Evolutionary conservation across 2,888 invertebrate species (phyloP), one percentile per base, ranked within the genome.

Genomic region (Oegoconia quadripuncta): DNA sequence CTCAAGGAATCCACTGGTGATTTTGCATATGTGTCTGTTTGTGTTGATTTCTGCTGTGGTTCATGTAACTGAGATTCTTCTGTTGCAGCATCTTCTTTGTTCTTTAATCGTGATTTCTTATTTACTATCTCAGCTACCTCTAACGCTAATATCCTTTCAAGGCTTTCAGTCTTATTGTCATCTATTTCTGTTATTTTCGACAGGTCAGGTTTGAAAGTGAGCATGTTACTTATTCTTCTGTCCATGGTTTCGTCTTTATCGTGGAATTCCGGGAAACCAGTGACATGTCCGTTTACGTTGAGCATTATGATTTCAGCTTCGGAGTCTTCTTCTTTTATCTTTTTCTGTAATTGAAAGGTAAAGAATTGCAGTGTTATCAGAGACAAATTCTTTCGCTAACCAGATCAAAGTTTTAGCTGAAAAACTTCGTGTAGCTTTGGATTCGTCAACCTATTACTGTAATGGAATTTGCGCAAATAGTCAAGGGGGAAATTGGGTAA

Each of bases 161-260:
- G 39, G 22, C 54, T 62, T n/a, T 70, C 67, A 37, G 55, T 48
- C 47, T 59, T 74, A 18, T 39, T 37, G 34, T 48, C 44, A 27
- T 48, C 65, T 28, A 44, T 42, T 60, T 79, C 72, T 0, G 60
- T 31, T 37, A 74, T 67, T 51, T 59, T 79, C 4, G 52, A 57
- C 4, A 74, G 46, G 20, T 77, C 79, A 18, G 79, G 73, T 53
- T 74, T 80, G 32, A 78, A 80, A 8, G 76, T 69, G 0, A 80
- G 55, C 79, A 84, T 83, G 42, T 80, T 79, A 42, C 67, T 81
- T 20, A 82, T 76, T 60, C 74, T 67, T 63, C 74, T 71, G 26
- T 82, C 78, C 23, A 62, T 42, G n/a, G 57, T 58, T 40, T 74
- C 71, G 3, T 76, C 72, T 48, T 57, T 69, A 2, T 56, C 55